phyloP scores from a whole-genome alignment of 2,797 vertebrate genomes.

The Scarus forsteni region DNA sequence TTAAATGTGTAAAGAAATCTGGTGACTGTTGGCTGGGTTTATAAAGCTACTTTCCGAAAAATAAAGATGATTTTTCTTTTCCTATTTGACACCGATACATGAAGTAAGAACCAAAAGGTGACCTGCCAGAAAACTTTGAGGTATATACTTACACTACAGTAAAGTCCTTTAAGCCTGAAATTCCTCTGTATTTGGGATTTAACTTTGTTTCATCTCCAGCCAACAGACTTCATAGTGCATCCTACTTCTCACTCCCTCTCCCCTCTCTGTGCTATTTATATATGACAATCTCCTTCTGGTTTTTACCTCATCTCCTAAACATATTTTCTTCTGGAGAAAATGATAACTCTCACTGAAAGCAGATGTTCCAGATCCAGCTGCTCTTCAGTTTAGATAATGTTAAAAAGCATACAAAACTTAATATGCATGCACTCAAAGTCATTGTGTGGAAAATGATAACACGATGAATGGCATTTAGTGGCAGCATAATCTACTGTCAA shows the following conservation, averaged over 20 bases:
- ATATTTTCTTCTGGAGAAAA: conserved; percentile 4
- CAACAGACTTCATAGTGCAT: neutral
- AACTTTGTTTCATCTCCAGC: conserved; percentile 3
- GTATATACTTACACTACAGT: neutral
- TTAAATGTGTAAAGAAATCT: neutral
- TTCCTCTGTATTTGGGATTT: neutral
- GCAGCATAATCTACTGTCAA: conserved; percentile 34
- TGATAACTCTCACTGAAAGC: neutral
- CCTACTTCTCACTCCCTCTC: neutral
- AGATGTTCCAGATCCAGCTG: conserved; percentile 18
- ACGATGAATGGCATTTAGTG: conserved; percentile 40
- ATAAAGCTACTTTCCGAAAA: neutral
- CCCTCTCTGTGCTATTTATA: neutral
- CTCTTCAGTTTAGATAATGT: neutral
- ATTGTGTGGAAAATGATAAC: conserved; percentile 24
- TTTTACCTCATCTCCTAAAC: neutral
- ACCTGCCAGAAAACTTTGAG: too few relatives aligned
- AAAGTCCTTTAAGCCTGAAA: neutral
- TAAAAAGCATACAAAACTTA: neutral
- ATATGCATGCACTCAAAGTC: neutral
- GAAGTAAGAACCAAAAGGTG: neutral
- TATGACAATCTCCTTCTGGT: neutral
- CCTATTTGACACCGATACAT: neutral
- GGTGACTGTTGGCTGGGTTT: neutral
- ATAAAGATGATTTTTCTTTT: neutral